Conservation (phyloP, 1,140 invertebrate genomes). For the Aporrectodea caliginosa region DNA sequence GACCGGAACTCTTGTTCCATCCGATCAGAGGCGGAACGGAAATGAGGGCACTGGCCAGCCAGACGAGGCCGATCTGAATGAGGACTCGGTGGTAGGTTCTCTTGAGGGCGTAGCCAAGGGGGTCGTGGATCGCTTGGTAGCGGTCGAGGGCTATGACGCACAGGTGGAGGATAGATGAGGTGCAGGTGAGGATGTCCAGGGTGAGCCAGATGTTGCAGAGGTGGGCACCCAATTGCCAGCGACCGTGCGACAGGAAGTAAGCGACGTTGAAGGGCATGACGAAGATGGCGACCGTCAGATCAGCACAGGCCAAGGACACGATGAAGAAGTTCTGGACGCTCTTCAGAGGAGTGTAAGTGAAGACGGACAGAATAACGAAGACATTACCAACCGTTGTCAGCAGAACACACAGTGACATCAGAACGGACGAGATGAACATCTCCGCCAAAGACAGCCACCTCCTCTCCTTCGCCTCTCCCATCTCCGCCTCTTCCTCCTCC, state of each 20-base stretch:
- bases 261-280: constrained; percentile 95
- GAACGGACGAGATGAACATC: constrained; percentile 26
- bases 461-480: not conserved
- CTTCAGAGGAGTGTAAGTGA: constrained; percentile 89
- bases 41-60: constrained; percentile 84
- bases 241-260: constrained; percentile 65
- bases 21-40: constrained; percentile 92
- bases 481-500: not conserved
- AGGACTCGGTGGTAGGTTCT: constrained; percentile 86
- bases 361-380: constrained; percentile 91
- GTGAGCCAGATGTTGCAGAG: not conserved
- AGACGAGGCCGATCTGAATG: constrained; percentile 83
- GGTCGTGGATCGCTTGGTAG: constrained; percentile 86
- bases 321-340: constrained; percentile 98
- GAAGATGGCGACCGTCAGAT: constrained; percentile 88
- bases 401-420: constrained; percentile 65
- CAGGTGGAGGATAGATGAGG: not conserved
- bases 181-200: not conserved
- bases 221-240: not conserved
- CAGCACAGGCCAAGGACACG: constrained; percentile 93
- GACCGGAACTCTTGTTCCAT: constrained; percentile 61
- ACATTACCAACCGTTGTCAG: constrained; percentile 87
- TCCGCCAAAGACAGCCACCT: not conserved
- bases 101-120: constrained; percentile 94
- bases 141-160: constrained; percentile 75